A percentile compares a stretch with the other conserved stretches of the same genome.
Evolutionary conservation across 1,140 invertebrate species (phyloP).

Genomic region (Hyposmocoma kahamanoa): DNA sequence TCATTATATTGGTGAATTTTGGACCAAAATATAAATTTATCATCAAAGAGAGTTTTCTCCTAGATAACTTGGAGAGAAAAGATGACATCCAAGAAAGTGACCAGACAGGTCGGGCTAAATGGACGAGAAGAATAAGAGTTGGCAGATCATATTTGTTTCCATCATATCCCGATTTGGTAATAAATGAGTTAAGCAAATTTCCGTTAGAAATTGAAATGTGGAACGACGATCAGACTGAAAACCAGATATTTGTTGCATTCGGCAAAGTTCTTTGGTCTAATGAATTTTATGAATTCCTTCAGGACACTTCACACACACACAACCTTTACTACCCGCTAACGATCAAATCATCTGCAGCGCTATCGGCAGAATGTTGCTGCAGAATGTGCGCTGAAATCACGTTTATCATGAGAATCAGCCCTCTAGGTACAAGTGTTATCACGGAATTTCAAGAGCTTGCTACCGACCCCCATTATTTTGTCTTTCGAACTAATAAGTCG

Average conservation of each 20-base stretch:
- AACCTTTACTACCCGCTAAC: conserved; percentile 47
- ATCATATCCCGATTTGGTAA: conserved; percentile 55
- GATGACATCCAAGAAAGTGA: conserved; percentile 54
- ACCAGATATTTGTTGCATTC: conserved; percentile 50
- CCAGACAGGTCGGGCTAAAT: conserved; percentile 46
- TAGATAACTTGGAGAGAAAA: conserved; percentile 24
- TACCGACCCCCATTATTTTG: conserved; percentile 55
- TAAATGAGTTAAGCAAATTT: conserved; percentile 53
- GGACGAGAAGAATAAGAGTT: conserved; percentile 54
- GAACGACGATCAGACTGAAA: conserved; percentile 59
- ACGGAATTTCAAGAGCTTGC: conserved; percentile 61
- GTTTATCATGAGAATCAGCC: conserved; percentile 54
- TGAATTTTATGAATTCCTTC: conserved; percentile 53
- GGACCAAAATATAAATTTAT: conserved; percentile 61
- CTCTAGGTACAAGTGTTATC: conserved; percentile 54
- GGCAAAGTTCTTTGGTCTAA: conserved; percentile 60
- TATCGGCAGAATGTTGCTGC: conserved; percentile 54
- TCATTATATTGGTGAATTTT: conserved; percentile 59
- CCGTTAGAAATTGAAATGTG: conserved; percentile 60
- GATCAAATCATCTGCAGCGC: conserved; percentile 40
- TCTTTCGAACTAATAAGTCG: conserved; percentile 62
- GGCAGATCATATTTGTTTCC: conserved; percentile 63
- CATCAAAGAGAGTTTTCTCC: conserved; percentile 56
- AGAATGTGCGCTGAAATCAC: conserved; percentile 44
- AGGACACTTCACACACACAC: conserved; percentile 43